Conservation (phyloP, 2,113 vertebrate species). For the Nerophis lumbriciformis region DNA sequence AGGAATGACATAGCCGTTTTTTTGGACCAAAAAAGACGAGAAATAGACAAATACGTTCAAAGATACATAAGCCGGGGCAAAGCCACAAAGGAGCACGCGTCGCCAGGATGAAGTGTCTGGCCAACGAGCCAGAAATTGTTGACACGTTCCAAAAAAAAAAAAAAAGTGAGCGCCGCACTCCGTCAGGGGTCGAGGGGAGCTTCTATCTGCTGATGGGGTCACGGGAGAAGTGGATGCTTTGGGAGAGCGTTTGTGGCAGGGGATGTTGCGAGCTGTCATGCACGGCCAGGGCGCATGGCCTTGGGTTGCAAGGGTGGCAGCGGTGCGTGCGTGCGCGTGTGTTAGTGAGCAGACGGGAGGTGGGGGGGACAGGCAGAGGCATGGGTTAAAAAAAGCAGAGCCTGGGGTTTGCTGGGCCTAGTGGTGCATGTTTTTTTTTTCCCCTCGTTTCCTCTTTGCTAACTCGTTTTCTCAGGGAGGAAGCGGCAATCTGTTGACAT, state of each 20-base stretch:
- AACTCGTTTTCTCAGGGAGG: conserved; percentile 45
- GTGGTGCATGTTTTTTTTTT: conserved; percentile 55
- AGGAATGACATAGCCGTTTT: conserved; percentile 87
- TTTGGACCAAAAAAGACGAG: conserved; percentile 49
- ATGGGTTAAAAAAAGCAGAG: conserved; percentile 72
- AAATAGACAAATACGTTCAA: conserved; percentile 51
- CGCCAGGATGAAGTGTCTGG: conserved; percentile 66
- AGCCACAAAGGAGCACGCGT: conserved; percentile 53
- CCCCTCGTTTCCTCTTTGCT: conserved; percentile 24
- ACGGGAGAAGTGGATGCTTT: conserved; percentile 74
- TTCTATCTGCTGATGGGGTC: conserved; percentile 79
- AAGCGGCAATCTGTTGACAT: conserved; percentile 50
- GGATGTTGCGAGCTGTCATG: conserved; percentile 71
- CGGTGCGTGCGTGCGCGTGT: conserved; percentile 13
- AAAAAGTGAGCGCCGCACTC: conserved; percentile 78
- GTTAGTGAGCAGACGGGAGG: conserved; percentile 25
- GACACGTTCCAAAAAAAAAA: conserved; percentile 75
- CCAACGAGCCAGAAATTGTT: conserved; percentile 84
- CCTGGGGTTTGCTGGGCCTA: conserved; percentile 77
- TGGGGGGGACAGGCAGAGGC: conserved; percentile 36
- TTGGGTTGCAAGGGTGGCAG: conserved; percentile 61
- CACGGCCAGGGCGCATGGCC: conserved; percentile 72
- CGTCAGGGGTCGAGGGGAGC: conserved; percentile 70
- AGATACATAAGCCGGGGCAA: conserved; percentile 16
- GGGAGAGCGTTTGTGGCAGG: conserved; percentile 81